Base-by-base conservation (phyloP, 1,140 invertebrate species). In the Carcinoscorpius rotundicauda region DNA sequence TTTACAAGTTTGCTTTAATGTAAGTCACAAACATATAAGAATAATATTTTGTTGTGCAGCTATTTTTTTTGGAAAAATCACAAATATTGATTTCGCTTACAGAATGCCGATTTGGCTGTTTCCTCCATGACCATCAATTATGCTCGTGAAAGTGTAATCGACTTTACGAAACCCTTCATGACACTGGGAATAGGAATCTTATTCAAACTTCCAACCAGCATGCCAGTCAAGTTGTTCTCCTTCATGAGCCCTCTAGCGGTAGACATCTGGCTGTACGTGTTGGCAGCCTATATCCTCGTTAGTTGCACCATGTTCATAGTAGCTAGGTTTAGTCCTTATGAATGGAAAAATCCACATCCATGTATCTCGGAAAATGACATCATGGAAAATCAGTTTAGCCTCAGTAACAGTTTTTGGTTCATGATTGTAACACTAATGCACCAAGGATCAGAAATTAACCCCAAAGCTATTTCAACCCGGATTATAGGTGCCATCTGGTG, bases 401-500 rank as follows among this genome's bases (percentile, higher is more conserved):
- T 80, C 66, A 50, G 62, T 6, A 68, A 68, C 53, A 80, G 71
- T 77, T 76, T 80, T n/a, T 80, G 79, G 79, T 80, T 80, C 67
- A 78, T 76, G 4, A 77, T 80, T 52, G 79, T 78, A 6, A 79
- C 77, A 48, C 73, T 80, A 63, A 80, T 80, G 79, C 78, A 80
- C 66, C 67, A 68, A 61, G 59, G 53, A 50, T 71, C 67, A 49
- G 70, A 71, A 58, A 58, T 71, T 29, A 71, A 68, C 50, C 91
- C 91, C 64, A 77, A 94, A 88, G 92, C 93, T 6, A 91, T 91
- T 6, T 95, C 91, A 3, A 96, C 93, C 3, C 80, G 93, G 67
- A 91, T 96, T 71, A 89, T 97, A 9, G 91, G 91, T 8, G 90
- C 90, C 5, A 96, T 97, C 68, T 98, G 96, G 96, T 98, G 95